Conservation (phyloP, 2,888 invertebrate species). For the Thysanoteuthis rhombus region DNA sequence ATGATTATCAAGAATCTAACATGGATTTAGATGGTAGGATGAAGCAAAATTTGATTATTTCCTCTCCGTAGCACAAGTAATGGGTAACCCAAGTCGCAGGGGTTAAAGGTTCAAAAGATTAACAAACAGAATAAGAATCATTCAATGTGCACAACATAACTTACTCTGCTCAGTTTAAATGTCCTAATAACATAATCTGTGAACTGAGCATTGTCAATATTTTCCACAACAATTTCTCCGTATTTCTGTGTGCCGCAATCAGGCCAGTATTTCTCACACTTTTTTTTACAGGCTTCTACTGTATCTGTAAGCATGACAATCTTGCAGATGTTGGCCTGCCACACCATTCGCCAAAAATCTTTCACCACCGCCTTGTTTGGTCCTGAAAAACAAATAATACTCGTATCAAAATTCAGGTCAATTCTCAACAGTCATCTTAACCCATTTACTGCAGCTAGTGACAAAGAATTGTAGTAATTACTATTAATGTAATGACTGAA, state of each 20-base stretch:
- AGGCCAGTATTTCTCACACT: slow-evolving; percentile 64
- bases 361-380: slow-evolving; percentile 76
- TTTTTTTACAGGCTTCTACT: slow-evolving; percentile 61
- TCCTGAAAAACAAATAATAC: slow-evolving; percentile 41
- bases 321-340: slow-evolving; percentile 76
- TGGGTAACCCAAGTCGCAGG: too few relatives aligned
- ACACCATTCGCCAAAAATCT: slow-evolving; percentile 82
- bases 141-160: slow-evolving; percentile 19
- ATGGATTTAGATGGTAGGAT: too few relatives aligned
- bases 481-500: too few relatives aligned
- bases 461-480: too few relatives aligned
- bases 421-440: background rate
- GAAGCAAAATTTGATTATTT: too few relatives aligned
- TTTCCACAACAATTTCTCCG: slow-evolving; percentile 55
- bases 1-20: too few relatives aligned
- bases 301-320: slow-evolving; percentile 77
- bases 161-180: slow-evolving; percentile 56
- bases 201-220: slow-evolving; percentile 53
- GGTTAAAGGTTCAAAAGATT: too few relatives aligned
- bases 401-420: background rate
- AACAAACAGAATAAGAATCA: background rate
- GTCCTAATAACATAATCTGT: slow-evolving; percentile 59
- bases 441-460: too few relatives aligned
- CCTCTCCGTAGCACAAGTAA: too few relatives aligned
- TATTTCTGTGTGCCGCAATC: slow-evolving; percentile 53